Evolutionary conservation across 1,140 invertebrate genomes (phyloP).

Genomic region (Hycleus phaleratus): DNA sequence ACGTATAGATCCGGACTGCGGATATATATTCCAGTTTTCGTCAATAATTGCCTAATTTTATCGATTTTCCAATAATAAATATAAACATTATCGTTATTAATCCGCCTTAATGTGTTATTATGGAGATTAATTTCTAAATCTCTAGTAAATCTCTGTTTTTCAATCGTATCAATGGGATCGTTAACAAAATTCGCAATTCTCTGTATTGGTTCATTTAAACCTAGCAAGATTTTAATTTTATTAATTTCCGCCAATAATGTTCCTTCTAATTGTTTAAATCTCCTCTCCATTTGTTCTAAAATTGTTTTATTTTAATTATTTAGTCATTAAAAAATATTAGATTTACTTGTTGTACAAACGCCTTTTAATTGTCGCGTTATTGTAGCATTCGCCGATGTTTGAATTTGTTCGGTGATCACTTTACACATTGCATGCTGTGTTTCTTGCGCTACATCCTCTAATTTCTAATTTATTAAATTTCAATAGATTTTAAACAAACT

Average conservation of each 20-base stretch:
- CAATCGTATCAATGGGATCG: neutral
- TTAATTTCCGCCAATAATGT: conserved; percentile 18
- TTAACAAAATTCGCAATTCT: neutral
- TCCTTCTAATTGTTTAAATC: conserved; percentile 18
- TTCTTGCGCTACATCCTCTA: conserved; percentile 27
- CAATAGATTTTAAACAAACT: too few species aligned
- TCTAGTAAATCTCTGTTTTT: neutral
- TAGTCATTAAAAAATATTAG: neutral
- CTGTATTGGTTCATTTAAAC: conserved; percentile 4
- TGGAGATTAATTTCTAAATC: conserved; percentile 21
- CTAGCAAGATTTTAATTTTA: conserved; percentile 12
- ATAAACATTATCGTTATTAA: conserved; percentile 21
- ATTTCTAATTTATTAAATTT: neutral
- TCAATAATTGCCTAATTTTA: neutral
- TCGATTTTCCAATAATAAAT: conserved; percentile 29
- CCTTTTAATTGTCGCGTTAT: conserved; percentile 47
- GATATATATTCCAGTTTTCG: too few species aligned
- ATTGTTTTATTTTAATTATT: neutral
- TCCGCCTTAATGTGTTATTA: conserved; percentile 23
- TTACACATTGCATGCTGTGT: conserved; percentile 46
- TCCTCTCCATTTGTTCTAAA: conserved; percentile 18
- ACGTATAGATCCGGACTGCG: too few species aligned
- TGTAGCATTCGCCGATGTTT: conserved; percentile 49
- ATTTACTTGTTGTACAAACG: conserved; percentile 47
- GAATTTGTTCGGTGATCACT: conserved; percentile 45